These are phyloP conservation scores for Dryocosmus kuriphilus DNA, from an alignment of 2,888 invertebrate species.

Conservation along the genomic window DNA sequence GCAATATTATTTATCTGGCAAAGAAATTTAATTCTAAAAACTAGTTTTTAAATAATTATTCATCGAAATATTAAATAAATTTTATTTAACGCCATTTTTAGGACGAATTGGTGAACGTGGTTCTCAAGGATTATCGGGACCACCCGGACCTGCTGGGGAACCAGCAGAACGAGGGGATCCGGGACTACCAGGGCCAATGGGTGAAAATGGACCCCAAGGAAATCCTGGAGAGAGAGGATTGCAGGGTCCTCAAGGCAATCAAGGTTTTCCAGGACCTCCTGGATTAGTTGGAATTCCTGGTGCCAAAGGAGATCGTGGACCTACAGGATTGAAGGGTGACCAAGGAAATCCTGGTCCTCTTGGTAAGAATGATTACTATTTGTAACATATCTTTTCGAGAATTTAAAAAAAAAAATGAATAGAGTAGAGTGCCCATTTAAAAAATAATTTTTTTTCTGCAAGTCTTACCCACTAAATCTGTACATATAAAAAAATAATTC, in stretches of 20 bases:
- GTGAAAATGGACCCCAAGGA: conserved; percentile 87
- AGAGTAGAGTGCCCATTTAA: no score
- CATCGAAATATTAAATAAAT: neutral
- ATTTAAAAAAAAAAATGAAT: no score
- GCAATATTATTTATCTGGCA: neutral
- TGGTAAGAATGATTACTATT: conserved; percentile 72
- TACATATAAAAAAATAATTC: no score
- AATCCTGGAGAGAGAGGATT: conserved; percentile 87
- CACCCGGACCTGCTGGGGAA: conserved; percentile 71
- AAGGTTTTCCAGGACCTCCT: conserved; percentile 84
- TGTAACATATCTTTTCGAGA: neutral
- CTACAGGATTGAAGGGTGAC: conserved; percentile 82
- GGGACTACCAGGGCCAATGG: conserved; percentile 85
- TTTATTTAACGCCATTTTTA: conserved; percentile 60
- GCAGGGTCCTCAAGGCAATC: conserved; percentile 77
- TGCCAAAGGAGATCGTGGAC: conserved; percentile 66
- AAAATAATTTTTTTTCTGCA: no score
- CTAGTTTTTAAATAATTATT: neutral
- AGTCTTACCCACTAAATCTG: no score
- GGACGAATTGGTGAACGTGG: conserved; percentile 80
- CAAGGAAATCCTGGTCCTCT: conserved; percentile 79
- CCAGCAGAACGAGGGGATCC: conserved; percentile 83
- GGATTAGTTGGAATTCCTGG: conserved; percentile 77
- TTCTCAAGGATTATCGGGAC: conserved; percentile 69
- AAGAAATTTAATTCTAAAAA: neutral